Conservation (phyloP, 2,797 vertebrate genomes). For the Xyrichtys novacula region DNA sequence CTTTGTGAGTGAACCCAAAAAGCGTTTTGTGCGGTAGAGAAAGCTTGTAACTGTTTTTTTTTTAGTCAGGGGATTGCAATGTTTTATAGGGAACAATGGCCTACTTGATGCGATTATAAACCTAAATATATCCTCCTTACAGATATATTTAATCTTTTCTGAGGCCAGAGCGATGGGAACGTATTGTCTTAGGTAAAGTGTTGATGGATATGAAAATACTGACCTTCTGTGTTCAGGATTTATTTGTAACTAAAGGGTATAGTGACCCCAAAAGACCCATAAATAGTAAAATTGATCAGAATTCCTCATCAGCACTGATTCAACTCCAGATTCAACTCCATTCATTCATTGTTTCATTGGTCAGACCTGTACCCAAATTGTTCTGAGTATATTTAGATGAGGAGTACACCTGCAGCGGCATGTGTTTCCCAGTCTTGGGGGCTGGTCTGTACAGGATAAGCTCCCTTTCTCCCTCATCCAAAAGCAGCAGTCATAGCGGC, state of each 20-base stretch:
- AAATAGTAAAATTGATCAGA: neutral
- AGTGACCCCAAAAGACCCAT: neutral
- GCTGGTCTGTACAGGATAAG: constrained; percentile 13
- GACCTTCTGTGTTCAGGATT: neutral
- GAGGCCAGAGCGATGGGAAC: constrained; percentile 2
- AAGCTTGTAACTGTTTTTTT: constrained; percentile 43
- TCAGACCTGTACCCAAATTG: neutral
- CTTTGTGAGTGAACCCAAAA: constrained; percentile 44
- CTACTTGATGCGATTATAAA: constrained; percentile 68
- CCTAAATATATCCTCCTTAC: constrained; percentile 49
- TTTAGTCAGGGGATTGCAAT: constrained; percentile 66
- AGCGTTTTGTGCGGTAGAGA: constrained; percentile 59
- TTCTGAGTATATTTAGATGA: neutral
- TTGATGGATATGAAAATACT: neutral
- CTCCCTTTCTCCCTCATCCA: constrained; percentile 39
- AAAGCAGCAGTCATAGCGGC: constrained; percentile 41
- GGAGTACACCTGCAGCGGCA: constrained; percentile 4
- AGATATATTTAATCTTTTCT: constrained; percentile 39
- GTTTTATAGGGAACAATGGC: constrained; percentile 63
- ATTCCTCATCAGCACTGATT: neutral
- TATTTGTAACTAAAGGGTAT: neutral
- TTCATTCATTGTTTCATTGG: neutral
- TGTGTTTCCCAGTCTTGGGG: constrained; percentile 15
- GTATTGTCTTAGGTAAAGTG: neutral
- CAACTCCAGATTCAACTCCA: neutral